A percentile compares a stretch with the other conserved stretches of the same genome.
phyloP scores from a whole-genome alignment of 2,888 invertebrate genomes.

The Anthophora plumipes region DNA sequence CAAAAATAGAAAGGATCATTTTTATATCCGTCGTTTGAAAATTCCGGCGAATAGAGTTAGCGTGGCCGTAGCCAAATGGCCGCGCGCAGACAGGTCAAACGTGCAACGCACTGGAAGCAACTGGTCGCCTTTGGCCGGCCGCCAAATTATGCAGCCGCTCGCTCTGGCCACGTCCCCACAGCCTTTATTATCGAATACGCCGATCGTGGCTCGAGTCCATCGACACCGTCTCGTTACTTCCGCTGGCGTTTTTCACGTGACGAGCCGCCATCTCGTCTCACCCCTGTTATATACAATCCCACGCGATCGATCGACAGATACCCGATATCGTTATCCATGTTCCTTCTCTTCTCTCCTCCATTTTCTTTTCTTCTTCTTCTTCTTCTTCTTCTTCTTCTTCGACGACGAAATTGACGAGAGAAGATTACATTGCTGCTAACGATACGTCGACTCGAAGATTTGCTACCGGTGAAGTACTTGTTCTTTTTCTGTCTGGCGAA shows the following conservation, averaged over 20 bases:
- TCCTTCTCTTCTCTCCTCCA: background rate
- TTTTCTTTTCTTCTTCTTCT: no score
- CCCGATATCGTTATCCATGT: background rate
- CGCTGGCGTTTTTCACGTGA: conserved; percentile 14
- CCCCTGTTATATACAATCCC: no score
- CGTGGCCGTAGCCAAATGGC: conserved; percentile 40
- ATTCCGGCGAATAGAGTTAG: conserved; percentile 25
- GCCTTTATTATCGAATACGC: conserved; percentile 71
- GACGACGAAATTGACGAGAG: conserved; percentile 8
- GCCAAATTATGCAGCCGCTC: conserved; percentile 81
- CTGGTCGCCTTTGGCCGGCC: conserved; percentile 81
- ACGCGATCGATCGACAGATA: conserved; percentile 1
- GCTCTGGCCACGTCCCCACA: conserved; percentile 58
- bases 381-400: no score
- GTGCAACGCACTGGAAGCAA: conserved; percentile 78
- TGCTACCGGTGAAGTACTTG: background rate
- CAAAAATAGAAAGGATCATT: no score
- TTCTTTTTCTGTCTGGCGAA: background rate
- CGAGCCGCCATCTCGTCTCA: background rate
- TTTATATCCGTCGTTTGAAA: background rate
- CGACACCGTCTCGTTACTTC: conserved; percentile 20
- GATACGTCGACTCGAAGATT: conserved; percentile 1
- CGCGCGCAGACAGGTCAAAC: conserved; percentile 74
- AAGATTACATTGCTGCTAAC: background rate
- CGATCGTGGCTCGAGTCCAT: conserved; percentile 40